Base-by-base conservation (phyloP, 2,888 invertebrate species). In the Epinotia bilunana region DNA sequence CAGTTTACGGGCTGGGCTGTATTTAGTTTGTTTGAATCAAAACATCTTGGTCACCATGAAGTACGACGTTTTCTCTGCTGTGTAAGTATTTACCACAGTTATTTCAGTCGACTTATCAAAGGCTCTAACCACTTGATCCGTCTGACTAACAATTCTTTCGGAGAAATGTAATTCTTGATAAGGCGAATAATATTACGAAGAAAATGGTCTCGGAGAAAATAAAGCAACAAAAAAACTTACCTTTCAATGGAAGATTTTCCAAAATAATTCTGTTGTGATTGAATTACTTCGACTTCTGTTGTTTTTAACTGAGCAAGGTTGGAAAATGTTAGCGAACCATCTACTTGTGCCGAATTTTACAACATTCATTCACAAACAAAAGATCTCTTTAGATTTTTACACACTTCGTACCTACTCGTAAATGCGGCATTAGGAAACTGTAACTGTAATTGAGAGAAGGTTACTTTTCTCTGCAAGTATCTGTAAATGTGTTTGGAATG, bases 251-350 rank as follows among this genome's bases (percentile, higher is more conserved):
- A 11, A 73, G 16, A 67, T 68, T 43, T 60, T 43, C 62, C 28
- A 62, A 68, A 49, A 57, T 62, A 62, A 73, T 65, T 72, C 20
- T 68, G 53, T 57, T 68, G 28, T 62, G 28, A 61, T 68, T 68
- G 16, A 68, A 49, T 69, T 57, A 28, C 57, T 57, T 43, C n/a
- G 43, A 43, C 60, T 23, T n/a, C 18, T 18, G 28, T 61, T 13
- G 12, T 46, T 13, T 43, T 46, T 46, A 13, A 46, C 13, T 12
- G 46, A 57, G 57, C n/a, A 67, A 18, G 12, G 49, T 39, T 39
- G 71, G 49, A 60, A 11, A 46, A 64, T 49, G 64, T 49, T 49
- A 4, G 23, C 16, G 13, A 23, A 1, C 23, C 9, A 49, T 18
- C 46, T 20, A 46, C 13, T 62, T 39, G 2, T 20, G 20, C 12